phyloP scores from a whole-genome alignment of 2,113 vertebrate genomes.

The Ahaetulla prasina region DNA sequence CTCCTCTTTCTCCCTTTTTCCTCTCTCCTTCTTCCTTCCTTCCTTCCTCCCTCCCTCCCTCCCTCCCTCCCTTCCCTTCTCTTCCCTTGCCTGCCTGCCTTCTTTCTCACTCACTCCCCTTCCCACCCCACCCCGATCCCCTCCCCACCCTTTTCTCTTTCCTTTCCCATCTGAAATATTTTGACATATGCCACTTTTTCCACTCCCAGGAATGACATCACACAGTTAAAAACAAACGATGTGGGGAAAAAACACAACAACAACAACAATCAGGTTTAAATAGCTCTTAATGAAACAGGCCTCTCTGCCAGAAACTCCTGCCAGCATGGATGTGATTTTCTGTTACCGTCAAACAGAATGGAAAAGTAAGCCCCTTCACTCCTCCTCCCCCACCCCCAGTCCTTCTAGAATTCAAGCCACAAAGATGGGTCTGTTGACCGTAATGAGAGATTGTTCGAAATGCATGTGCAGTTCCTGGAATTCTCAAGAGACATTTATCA shows the following conservation, averaged over 20 bases:
- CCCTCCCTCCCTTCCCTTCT: too few relatives aligned
- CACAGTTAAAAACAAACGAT: not conserved
- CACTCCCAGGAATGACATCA: not conserved
- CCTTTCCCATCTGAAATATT: not conserved
- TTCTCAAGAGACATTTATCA: not conserved
- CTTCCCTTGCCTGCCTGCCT: too few relatives aligned
- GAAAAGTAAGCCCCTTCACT: not conserved
- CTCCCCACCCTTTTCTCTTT: not conserved
- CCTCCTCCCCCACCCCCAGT: too few relatives aligned
- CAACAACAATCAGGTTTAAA: not conserved
- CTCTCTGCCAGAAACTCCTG: not conserved
- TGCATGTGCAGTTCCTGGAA: not conserved
- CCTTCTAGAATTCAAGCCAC: not conserved
- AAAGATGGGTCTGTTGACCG: not conserved
- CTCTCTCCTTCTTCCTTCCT: too few relatives aligned
- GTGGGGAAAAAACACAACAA: too few relatives aligned
- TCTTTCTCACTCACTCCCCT: too few relatives aligned
- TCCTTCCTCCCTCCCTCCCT: too few relatives aligned
- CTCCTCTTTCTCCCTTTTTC: too few relatives aligned
- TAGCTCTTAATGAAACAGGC: not conserved
- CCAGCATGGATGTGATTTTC: not conserved
- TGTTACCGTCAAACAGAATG: not conserved
- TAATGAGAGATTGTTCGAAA: not conserved
- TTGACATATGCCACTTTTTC: not conserved
- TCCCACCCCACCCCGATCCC: too few relatives aligned